Base-by-base conservation (phyloP, 2,888 invertebrate genomes). In the Drosophila pegasa region DNA sequence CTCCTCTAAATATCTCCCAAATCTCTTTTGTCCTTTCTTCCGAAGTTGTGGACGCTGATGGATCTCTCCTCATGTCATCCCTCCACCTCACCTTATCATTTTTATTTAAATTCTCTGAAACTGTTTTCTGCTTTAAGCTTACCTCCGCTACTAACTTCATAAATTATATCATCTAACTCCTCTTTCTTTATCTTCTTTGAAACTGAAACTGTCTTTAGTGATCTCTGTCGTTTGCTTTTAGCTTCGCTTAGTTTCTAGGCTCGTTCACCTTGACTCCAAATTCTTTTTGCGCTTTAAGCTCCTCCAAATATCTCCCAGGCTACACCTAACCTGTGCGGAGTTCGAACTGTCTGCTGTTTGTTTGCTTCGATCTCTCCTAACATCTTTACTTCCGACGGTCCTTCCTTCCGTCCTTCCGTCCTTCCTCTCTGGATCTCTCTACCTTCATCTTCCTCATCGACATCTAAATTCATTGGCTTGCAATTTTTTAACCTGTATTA, bases 51-150 rank as follows among this genome's bases (percentile, higher is more conserved):
- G n/a, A n/a, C n/a, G n/a, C n/a, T n/a, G n/a, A n/a, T n/a, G n/a
- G n/a, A n/a, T n/a, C n/a, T n/a, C n/a, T n/a, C n/a, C n/a, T n/a
- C n/a, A n/a, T n/a, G n/a, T n/a, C n/a, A n/a, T n/a, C n/a, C n/a
- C 29, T 29, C 8, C 2, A 8, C 29, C 8, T 7, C 29, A 8
- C 29, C 8, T 7, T 8, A 8, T 29, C 29, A 29, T 29, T 7
- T 6, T 29, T 29, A 8, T 29, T 29, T 29, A 5, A n/a, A n/a
- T 29, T 31, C 12, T 31, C 12, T 31, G 2, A 12, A 16, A 16
- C 27, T 47, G 6, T 20, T 18, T 40, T 52, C 33, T 31, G 51
- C 45, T 69, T 51, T 60, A 40, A 66, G 57, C 57, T 51, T 27
- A 16, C n/a, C 12, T 45, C 37, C 29, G 20, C 50, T 29, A 35